Conservation (phyloP, 2,888 invertebrate genomes). For the Tachina grossa region DNA sequence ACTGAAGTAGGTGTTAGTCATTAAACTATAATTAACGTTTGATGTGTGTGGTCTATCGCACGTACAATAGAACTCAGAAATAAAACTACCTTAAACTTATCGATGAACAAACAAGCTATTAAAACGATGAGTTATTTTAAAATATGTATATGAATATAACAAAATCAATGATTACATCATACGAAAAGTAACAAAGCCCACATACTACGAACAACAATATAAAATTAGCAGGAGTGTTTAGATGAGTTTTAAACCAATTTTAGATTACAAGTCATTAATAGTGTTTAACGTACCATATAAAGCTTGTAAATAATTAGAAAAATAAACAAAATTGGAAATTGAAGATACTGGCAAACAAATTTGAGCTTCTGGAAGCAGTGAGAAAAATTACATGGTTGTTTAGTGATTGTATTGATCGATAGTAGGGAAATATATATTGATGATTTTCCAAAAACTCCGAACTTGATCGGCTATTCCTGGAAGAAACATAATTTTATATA, state of each 20-base stretch:
- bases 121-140: constrained; percentile 25
- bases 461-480: too few relatives aligned
- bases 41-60: constrained; percentile 42
- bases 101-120: constrained; percentile 22
- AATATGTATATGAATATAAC: neutral
- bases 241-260: constrained; percentile 2
- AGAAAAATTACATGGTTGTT: too few relatives aligned
- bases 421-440: too few relatives aligned
- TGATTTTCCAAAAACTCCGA: too few relatives aligned
- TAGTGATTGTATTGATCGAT: too few relatives aligned
- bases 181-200: constrained; percentile 22
- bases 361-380: too few relatives aligned
- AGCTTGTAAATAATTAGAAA: neutral
- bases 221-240: neutral
- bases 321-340: neutral
- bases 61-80: constrained; percentile 25
- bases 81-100: constrained; percentile 22
- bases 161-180: constrained; percentile 38
- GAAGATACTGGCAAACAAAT: too few relatives aligned
- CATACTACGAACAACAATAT: neutral
- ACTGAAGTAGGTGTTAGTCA: constrained; percentile 31
- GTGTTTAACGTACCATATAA: constrained; percentile 18
- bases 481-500: too few relatives aligned
- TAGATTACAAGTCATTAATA: constrained; percentile 6
- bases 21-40: constrained; percentile 46